Evolutionary conservation across 2,113 vertebrate genomes (phyloP), one percentile per base, ranked within the genome.

Genomic region (Scomber colias): DNA sequence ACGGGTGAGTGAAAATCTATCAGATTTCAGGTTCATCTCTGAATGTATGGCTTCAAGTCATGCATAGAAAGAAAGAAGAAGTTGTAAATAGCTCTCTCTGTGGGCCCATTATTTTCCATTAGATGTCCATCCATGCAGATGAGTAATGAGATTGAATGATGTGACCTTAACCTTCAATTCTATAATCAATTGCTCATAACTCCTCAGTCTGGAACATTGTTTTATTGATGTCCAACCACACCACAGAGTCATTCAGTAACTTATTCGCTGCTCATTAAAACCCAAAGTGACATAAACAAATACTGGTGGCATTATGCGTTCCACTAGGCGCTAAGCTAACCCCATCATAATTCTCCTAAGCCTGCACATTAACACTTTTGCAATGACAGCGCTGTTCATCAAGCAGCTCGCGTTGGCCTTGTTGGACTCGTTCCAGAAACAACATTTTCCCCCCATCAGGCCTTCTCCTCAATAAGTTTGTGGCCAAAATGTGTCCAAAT

Each of bases 281-380:
- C 24, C 70, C 60, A 89, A 88, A 84, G 82, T 84, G 88, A 92
- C 84, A 89, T 74, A 83, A 89, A 93, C 83, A 89, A 86, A 90
- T 89, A 62, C 24, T 3, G 9, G 51, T 71, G 68, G 75, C 79
- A 68, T 85, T 83, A 80, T 69, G 71, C 16, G n/a, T 84, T 88
- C 67, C 72, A 50, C 78, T 62, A 7, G 68, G 72, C 48, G 14
- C 63, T 61, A 62, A 79, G 75, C 71, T 87, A 92, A 89, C 86
- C 78, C 87, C 67, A 85, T 93, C 87, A 90, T 90, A 87, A 90
- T 88, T 92, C 89, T 92, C 89, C 77, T 19, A 83, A 87, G 89
- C 53, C 46, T 66, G 78, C 86, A 87, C 83, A 89, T 92, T 91
- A 91, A 80, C 24, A 76, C 82, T 75, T 60, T 60, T 54, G 62